Conservation (phyloP, 2,113 vertebrate species). For the Istiophorus platypterus region DNA sequence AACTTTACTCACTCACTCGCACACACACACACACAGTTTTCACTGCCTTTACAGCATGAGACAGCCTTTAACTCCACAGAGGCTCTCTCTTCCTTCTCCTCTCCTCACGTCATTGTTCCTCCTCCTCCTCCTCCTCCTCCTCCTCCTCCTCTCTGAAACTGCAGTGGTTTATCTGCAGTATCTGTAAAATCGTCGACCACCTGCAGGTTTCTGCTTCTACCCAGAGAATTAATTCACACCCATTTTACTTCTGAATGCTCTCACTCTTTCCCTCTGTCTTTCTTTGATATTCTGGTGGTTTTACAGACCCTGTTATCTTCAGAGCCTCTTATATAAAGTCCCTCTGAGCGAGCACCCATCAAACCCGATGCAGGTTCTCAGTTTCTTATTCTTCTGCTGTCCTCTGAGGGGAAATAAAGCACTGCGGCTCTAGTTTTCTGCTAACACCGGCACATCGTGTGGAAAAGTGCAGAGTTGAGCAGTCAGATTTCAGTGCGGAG, state of each 20-base stretch:
- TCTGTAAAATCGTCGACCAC: background rate
- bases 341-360: background rate
- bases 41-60: background rate
- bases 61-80: slow-evolving; percentile 1
- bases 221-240: background rate
- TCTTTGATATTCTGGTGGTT: background rate
- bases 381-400: background rate
- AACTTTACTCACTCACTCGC: background rate
- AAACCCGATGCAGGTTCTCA: background rate
- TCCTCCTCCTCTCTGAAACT: slow-evolving; percentile 1
- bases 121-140: background rate
- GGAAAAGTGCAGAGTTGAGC: background rate
- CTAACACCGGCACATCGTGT: background rate
- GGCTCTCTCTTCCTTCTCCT: background rate
- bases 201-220: slow-evolving; percentile 15
- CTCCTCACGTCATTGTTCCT: background rate
- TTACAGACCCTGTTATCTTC: background rate
- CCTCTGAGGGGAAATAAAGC: background rate
- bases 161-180: slow-evolving; percentile 23
- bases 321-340: background rate
- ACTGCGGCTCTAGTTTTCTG: background rate
- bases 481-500: background rate
- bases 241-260: too few species aligned
- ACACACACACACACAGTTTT: background rate
- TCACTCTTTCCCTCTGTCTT: background rate